These are phyloP conservation scores for Chionodraco myersi DNA, from an alignment of 2,113 vertebrate species.

Conservation along the genomic window DNA sequence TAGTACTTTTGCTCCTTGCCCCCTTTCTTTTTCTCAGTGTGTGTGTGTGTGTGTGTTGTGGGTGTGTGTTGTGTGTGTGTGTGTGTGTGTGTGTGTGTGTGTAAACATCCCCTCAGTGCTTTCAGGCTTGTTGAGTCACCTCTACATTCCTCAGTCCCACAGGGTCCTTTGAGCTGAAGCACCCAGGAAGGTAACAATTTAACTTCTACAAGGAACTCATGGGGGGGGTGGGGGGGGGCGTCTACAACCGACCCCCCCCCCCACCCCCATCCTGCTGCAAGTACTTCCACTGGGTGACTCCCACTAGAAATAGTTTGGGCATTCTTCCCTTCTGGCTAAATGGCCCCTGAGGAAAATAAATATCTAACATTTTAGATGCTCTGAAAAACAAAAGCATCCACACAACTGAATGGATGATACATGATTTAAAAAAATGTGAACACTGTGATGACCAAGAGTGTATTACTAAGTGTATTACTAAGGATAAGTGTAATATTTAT, in stretches of 20 bases:
- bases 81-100: slow-evolving; percentile 22
- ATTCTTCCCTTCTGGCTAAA: neutral
- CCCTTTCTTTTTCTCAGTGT: neutral
- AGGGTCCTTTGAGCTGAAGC: slow-evolving; percentile 53
- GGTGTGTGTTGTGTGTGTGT: slow-evolving; percentile 7
- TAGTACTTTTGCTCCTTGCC: too few relatives aligned
- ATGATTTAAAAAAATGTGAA: neutral
- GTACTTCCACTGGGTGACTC: too few relatives aligned
- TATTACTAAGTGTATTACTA: neutral
- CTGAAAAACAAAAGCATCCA: neutral
- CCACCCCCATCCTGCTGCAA: too few relatives aligned
- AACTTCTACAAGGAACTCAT: neutral
- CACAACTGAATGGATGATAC: neutral
- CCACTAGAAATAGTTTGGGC: slow-evolving; percentile 31
- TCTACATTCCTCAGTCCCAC: slow-evolving; percentile 48
- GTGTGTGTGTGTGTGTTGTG: neutral
- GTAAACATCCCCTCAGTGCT: slow-evolving; percentile 30
- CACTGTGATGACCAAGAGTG: too few relatives aligned
- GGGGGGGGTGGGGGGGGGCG: too few relatives aligned
- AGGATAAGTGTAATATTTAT: neutral
- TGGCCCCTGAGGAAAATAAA: neutral
- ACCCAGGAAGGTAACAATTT: slow-evolving; percentile 23
- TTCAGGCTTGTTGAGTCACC: slow-evolving; percentile 29
- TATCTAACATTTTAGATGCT: neutral
- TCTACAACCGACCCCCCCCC: too few relatives aligned